These are phyloP conservation scores for Neodiprion lecontei DNA, from an alignment of 1,140 invertebrate species.

Conservation along the genomic window DNA sequence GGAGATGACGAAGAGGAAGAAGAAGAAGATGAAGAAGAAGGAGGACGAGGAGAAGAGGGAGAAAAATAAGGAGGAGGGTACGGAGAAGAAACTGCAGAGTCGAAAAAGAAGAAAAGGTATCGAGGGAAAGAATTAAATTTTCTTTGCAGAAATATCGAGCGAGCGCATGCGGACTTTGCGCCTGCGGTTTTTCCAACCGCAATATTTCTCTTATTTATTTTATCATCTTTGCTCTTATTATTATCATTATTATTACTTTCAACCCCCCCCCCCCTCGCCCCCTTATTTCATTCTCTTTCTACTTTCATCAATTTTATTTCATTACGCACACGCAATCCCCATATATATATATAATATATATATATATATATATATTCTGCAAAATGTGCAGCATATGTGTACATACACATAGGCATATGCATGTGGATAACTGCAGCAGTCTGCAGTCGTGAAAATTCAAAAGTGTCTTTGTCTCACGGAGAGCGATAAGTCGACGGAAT, in stretches of 20 bases:
- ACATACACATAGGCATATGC: background rate
- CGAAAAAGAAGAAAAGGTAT: constrained; percentile 22
- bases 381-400: background rate
- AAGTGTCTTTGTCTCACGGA: background rate
- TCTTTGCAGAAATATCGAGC: background rate
- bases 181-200: constrained; percentile 1
- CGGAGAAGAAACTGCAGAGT: constrained; percentile 2
- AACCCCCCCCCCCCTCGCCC: too few species aligned
- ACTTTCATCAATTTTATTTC: background rate
- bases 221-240: background rate
- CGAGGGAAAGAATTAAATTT: background rate
- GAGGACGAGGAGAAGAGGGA: background rate
- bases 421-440: background rate
- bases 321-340: background rate
- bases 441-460: background rate
- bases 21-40: constrained; percentile 4
- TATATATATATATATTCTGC: too few species aligned
- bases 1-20: background rate
- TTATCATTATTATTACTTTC: too few species aligned
- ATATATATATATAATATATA: background rate
- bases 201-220: background rate
- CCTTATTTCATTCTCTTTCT: background rate
- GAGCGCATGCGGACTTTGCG: background rate
- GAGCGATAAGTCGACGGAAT: too few species aligned
- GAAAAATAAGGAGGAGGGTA: background rate